phyloP scores from a whole-genome alignment of 2,888 invertebrate genomes.

The Brenthis hecate region DNA sequence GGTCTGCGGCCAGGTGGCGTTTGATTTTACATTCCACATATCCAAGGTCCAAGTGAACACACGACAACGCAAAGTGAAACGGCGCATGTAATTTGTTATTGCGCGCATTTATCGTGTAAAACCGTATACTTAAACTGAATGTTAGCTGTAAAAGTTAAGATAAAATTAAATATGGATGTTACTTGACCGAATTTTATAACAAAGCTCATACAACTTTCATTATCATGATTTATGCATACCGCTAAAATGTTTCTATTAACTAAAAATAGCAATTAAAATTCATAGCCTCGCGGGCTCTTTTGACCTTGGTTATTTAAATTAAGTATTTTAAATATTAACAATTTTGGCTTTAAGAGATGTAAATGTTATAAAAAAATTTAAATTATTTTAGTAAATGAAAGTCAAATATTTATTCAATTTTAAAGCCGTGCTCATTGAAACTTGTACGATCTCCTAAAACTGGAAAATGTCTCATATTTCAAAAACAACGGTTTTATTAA shows the following conservation, averaged over 20 bases:
- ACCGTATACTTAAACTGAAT: neutral
- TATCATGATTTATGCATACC: neutral
- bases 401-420: too few species aligned
- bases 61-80: conserved; percentile 12
- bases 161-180: too few species aligned
- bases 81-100: conserved; percentile 4
- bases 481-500: too few species aligned
- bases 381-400: too few species aligned
- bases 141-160: too few species aligned
- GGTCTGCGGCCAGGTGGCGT: conserved; percentile 29
- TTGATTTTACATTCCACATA: conserved; percentile 21
- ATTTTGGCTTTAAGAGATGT: neutral
- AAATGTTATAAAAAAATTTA: too few species aligned
- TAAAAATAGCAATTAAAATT: conserved; percentile 6
- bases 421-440: too few species aligned
- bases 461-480: too few species aligned
- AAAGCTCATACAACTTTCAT: neutral
- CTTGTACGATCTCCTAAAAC: too few species aligned
- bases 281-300: conserved; percentile 4
- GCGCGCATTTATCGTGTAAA: neutral
- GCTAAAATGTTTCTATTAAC: neutral
- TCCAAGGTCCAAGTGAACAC: conserved; percentile 12
- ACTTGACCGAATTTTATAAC: neutral
- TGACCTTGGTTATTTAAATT: conserved; percentile 25
- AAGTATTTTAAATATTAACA: neutral